Percentiles rank a stretch among this genome's conserved stretches.
These are phyloP conservation scores for Trididemnum miniatum DNA, from an alignment of 23 tunicate species.

Conservation along the genomic window DNA sequence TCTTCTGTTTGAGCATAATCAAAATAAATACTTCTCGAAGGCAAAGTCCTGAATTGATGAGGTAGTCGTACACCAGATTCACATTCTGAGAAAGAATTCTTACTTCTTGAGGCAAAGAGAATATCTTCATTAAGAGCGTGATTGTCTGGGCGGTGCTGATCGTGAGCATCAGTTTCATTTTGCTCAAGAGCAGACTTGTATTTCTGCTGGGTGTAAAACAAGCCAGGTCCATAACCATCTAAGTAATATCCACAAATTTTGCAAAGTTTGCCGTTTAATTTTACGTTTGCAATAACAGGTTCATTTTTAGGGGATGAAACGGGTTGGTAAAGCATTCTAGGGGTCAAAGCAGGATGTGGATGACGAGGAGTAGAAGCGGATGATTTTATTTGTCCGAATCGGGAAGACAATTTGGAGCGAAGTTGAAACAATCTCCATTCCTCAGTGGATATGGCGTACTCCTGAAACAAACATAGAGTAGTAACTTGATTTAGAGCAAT, in stretches of 20 bases:
- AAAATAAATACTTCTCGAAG: constrained; percentile 52
- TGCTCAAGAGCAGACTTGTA: constrained; percentile 3
- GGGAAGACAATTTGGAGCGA: constrained; percentile 7
- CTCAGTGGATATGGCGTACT: constrained; percentile 54
- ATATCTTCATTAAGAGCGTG: neutral
- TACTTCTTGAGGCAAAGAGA: neutral
- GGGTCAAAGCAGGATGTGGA: neutral
- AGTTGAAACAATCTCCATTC: constrained; percentile 53
- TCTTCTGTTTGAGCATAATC: constrained; percentile 22
- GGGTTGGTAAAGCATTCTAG: neutral
- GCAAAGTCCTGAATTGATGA: constrained; percentile 3
- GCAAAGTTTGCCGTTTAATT: neutral
- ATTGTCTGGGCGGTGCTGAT: neutral
- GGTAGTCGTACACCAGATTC: neutral
- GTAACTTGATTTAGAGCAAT: no score
- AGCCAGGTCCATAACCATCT: constrained; percentile 48
- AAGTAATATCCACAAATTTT: constrained; percentile 43
- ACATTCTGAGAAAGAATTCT: neutral
- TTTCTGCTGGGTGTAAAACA: constrained; percentile 18
- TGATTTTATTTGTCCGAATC: neutral
- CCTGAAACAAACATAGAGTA: no score
- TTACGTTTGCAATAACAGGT: neutral
- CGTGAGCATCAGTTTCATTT: neutral
- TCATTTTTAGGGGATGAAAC: constrained; percentile 2
- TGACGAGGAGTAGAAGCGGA: neutral